Conservation (phyloP, 1,140 invertebrate species). For the Nephotettix cincticeps region DNA sequence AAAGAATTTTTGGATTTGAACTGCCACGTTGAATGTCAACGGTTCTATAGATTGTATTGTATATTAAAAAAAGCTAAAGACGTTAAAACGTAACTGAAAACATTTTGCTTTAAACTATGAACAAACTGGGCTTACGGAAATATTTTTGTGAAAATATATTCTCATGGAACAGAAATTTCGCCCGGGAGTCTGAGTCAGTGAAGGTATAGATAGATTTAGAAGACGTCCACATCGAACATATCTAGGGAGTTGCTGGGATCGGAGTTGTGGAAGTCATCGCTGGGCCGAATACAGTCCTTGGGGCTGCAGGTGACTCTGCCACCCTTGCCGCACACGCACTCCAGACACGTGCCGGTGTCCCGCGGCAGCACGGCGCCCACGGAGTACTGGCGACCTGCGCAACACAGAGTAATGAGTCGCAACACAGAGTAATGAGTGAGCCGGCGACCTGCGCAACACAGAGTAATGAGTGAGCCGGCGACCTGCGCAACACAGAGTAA, state of each 20-base stretch:
- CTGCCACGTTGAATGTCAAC: too few relatives aligned
- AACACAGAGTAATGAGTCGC: not conserved
- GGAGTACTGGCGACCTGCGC: conserved; percentile 59
- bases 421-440: conserved; percentile 62
- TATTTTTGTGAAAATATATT: too few relatives aligned
- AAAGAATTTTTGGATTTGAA: too few relatives aligned
- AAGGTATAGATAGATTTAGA: conserved; percentile 34
- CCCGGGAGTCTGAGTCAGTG: too few relatives aligned
- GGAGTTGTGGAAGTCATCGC: conserved; percentile 46
- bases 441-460: conserved; percentile 53
- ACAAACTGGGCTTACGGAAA: too few relatives aligned
- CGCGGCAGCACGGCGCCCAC: conserved; percentile 63
- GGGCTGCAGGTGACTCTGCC: conserved; percentile 67
- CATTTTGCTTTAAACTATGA: too few relatives aligned
- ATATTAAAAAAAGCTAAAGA: too few relatives aligned
- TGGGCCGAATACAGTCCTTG: conserved; percentile 46
- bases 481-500: too few relatives aligned
- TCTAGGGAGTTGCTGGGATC: conserved; percentile 43
- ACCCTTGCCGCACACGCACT: conserved; percentile 62
- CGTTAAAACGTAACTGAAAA: too few relatives aligned
- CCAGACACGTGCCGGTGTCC: conserved; percentile 66
- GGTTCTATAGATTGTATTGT: too few relatives aligned
- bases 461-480: too few relatives aligned
- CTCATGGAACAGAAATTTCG: too few relatives aligned
- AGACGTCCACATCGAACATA: conserved; percentile 44